Percentiles rank a stretch among this genome's conserved stretches.
phyloP scores from a whole-genome alignment of 2,888 invertebrate genomes.

The Ochropacha duplaris region DNA sequence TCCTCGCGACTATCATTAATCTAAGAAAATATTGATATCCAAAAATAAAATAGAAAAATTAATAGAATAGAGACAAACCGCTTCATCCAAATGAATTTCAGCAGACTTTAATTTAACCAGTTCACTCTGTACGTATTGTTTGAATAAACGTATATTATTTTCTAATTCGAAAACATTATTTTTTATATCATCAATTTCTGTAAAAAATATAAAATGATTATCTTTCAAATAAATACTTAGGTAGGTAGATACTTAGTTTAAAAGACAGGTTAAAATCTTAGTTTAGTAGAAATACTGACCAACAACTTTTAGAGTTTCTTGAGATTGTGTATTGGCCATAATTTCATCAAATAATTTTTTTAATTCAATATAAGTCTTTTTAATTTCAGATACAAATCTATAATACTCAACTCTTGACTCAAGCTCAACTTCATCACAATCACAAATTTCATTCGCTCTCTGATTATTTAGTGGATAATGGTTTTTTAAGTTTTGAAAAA shows the following conservation, averaged over 20 bases:
- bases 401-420: too few species aligned
- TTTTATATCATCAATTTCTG: slow-evolving; percentile 67
- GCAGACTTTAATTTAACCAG: slow-evolving; percentile 32
- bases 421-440: slow-evolving; percentile 10
- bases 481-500: slow-evolving; percentile 35
- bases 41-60: slow-evolving; percentile 3
- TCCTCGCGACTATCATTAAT: too few species aligned
- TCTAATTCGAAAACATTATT: slow-evolving; percentile 59
- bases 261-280: not conserved
- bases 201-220: slow-evolving; percentile 17
- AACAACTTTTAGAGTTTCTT: slow-evolving; percentile 40
- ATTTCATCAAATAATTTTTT: slow-evolving; percentile 59
- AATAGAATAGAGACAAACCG: slow-evolving; percentile 33
- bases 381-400: slow-evolving; percentile 35
- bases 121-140: slow-evolving; percentile 48
- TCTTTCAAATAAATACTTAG: not conserved
- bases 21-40: too few species aligned
- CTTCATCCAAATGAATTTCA: slow-evolving; percentile 41
- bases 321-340: slow-evolving; percentile 43
- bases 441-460: slow-evolving; percentile 10
- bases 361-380: slow-evolving; percentile 42
- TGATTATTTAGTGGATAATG: slow-evolving; percentile 18
- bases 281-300: slow-evolving; percentile 38
- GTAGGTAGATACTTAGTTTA: too few species aligned
- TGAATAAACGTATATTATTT: slow-evolving; percentile 48